Evolutionary conservation across 2,113 vertebrate genomes (phyloP).

Genomic region (Platichthys stellatus): DNA sequence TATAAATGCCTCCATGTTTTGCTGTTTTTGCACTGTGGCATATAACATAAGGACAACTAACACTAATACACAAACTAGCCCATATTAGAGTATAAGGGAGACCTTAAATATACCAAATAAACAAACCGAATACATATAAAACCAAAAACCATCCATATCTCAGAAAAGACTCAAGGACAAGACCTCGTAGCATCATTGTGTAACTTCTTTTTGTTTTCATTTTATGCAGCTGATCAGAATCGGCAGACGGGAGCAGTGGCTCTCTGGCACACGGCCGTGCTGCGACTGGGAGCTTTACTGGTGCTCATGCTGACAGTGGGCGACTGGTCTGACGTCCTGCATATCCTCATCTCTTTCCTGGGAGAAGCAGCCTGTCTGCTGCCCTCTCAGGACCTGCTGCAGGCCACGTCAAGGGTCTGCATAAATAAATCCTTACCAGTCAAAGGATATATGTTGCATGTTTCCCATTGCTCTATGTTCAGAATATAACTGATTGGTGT

Average conservation of each 20-base stretch:
- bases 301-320: constrained; percentile 89
- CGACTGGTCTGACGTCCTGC: constrained; percentile 85
- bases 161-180: background rate
- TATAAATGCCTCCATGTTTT: too few species aligned
- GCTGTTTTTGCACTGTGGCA: too few species aligned
- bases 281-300: constrained; percentile 86
- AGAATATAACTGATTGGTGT: background rate
- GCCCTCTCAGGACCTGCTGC: constrained; percentile 71
- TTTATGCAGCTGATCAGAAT: constrained; percentile 82
- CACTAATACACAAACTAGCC: background rate
- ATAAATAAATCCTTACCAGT: background rate
- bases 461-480: background rate
- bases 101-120: background rate
- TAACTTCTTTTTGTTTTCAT: background rate
- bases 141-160: background rate
- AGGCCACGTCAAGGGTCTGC: constrained; percentile 66
- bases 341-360: constrained; percentile 81
- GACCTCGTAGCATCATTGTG: constrained; percentile 32
- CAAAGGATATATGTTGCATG: background rate
- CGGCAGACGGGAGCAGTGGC: constrained; percentile 45
- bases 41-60: background rate
- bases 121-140: background rate
- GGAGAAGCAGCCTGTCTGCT: constrained; percentile 87
- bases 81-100: background rate
- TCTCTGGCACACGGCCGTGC: constrained; percentile 78